Base-by-base conservation (phyloP, 2,888 invertebrate genomes). In the Acrocyrtus sp. region DNA sequence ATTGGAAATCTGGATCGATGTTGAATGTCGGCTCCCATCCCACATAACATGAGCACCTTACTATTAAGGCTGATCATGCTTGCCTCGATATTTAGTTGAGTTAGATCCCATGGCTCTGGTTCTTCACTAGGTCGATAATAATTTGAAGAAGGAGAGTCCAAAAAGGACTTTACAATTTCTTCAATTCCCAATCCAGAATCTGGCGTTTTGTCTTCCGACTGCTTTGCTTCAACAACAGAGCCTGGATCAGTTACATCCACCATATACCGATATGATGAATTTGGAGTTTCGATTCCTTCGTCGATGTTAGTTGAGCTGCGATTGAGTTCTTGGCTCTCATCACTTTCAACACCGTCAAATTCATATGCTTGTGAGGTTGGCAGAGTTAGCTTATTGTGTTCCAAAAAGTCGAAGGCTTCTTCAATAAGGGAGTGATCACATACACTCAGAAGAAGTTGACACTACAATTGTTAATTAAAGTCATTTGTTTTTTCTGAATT, bases 351-450 rank as follows among this genome's bases (percentile, higher is more conserved):
- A 26, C 43, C 47, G 8, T 72, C 72, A 17, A 62, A 68, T 47
- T 78, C 79, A 45, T 74, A 72, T 2, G 78, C 79, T 24, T 74
- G 77, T 1, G 77, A 76, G 10, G 74, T 72, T 1, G 80, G 77
- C 0, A 80, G 72, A 0, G 85, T 83, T 8, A 89, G 85, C 84
- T 90, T 91, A 43, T 92, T 90, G 83, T 92, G 90, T 81, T 94
- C 94, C 53, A 95, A 89, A 81, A 91, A 92, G 10, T 90, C 89
- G 50, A 96, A 87, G 0, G 94, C 92, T 83, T 95, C 94, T 83
- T 95, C 95, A 0, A 96, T 91, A 41, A 94, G 86, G 8, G 90
- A 90, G 0, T 93, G 92, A 83, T 95, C 94, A 92, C 95, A 96
- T 1, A 95, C 87, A 57, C 91, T 90, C 2, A 95, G 85, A 66